Percentiles rank a stretch among this genome's conserved stretches.
Conservation (phyloP, 2,113 vertebrate species). For the Podiceps cristatus region DNA sequence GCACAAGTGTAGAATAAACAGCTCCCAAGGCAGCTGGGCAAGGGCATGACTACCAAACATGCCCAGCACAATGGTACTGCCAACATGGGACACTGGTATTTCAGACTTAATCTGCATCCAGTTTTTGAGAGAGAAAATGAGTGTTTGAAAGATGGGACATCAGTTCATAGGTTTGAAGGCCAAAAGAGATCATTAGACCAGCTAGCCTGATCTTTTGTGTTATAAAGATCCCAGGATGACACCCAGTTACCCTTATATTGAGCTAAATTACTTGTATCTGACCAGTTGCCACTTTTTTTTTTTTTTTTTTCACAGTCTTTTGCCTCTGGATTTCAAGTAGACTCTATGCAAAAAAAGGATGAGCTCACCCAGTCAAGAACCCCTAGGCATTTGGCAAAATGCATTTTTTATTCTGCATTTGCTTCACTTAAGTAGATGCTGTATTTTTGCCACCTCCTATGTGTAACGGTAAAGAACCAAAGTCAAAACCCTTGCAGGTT, state of each 20-base stretch:
- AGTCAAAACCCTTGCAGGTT: not conserved
- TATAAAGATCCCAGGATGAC: not conserved
- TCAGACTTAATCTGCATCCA: not conserved
- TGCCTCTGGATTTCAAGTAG: not conserved
- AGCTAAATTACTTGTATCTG: not conserved
- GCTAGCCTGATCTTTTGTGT: not conserved
- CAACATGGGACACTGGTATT: not conserved
- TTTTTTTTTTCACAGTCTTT: not conserved
- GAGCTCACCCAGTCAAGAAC: not conserved
- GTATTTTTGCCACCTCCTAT: not conserved
- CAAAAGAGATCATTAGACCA: not conserved
- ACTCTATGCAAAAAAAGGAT: not conserved
- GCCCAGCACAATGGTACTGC: not conserved
- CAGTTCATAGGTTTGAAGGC: not conserved
- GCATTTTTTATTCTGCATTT: not conserved
- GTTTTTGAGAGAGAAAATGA: not conserved
- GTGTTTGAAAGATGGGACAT: not conserved
- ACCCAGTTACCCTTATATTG: not conserved
- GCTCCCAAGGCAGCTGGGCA: not conserved
- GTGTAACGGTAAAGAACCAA: not conserved
- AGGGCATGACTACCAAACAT: not conserved
- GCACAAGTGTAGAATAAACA: slow-evolving; percentile 5
- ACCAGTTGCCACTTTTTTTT: not conserved
- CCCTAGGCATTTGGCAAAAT: not conserved
- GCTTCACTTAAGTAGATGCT: not conserved